These are phyloP conservation scores for Molorchus minor DNA, from an alignment of 2,888 invertebrate species.

Conservation along the genomic window DNA sequence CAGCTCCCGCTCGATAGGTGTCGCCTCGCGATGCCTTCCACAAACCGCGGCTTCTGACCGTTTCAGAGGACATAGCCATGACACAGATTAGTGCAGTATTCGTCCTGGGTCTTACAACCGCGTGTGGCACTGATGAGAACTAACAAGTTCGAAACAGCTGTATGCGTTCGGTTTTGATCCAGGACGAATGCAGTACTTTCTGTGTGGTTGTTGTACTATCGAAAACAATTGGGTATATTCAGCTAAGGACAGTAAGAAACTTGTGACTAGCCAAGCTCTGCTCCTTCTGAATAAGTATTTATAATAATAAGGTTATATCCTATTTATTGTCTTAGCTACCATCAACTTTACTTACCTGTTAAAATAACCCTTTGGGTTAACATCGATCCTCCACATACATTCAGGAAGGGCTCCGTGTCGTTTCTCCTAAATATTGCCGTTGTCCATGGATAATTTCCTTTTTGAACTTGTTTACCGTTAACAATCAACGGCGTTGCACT, in stretches of 20 bases:
- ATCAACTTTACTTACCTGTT: slow-evolving; percentile 47
- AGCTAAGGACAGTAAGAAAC: background rate
- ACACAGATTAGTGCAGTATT: too few species aligned
- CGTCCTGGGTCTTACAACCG: too few species aligned
- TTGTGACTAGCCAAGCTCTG: background rate
- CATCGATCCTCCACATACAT: slow-evolving; percentile 55
- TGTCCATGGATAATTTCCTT: slow-evolving; percentile 57
- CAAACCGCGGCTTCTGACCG: too few species aligned
- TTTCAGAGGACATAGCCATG: too few species aligned
- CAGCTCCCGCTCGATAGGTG: too few species aligned
- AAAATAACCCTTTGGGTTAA: slow-evolving; percentile 49
- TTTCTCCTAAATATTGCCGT: slow-evolving; percentile 49
- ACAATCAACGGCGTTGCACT: slow-evolving; percentile 49
- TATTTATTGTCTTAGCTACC: too few species aligned
- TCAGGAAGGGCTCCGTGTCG: slow-evolving; percentile 13
- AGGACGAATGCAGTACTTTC: background rate
- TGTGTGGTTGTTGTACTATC: background rate
- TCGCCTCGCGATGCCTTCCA: too few species aligned
- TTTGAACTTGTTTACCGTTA: slow-evolving; percentile 45
- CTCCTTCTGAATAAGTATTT: background rate
- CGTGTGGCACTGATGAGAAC: too few species aligned
- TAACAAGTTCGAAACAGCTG: too few species aligned
- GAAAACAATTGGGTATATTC: background rate
- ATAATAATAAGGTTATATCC: too few species aligned
- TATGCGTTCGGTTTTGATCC: background rate